Evolutionary conservation across 2,113 vertebrate species (phyloP).

Genomic region (Ceyx melanurus): DNA sequence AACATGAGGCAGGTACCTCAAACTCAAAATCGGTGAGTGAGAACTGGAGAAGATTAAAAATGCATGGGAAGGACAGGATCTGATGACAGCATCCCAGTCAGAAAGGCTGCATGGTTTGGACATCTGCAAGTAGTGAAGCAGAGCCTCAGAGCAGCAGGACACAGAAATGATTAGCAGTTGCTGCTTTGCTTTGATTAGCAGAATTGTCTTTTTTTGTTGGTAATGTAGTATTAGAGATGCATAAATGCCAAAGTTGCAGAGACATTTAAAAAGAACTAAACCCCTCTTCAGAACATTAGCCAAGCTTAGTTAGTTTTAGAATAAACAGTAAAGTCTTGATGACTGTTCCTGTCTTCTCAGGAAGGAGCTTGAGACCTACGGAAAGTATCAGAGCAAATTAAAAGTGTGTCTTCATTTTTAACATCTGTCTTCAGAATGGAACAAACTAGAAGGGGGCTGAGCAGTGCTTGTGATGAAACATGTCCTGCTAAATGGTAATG

Average conservation of each 20-base stretch:
- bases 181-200: neutral
- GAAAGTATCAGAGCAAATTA: constrained; percentile 17
- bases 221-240: neutral
- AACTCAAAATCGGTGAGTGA: neutral
- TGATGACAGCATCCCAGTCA: neutral
- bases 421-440: constrained; percentile 54
- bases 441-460: neutral
- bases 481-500: constrained; percentile 31
- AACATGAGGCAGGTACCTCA: neutral
- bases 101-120: neutral
- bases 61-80: neutral
- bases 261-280: neutral
- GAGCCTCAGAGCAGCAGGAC: neutral
- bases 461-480: constrained; percentile 45
- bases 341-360: constrained; percentile 3
- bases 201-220: neutral
- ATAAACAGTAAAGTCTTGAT: neutral
- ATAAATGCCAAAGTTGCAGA: neutral
- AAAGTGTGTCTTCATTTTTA: constrained; percentile 61
- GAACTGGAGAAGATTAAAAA: neutral
- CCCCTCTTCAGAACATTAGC: neutral
- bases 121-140: neutral
- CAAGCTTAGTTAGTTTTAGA: constrained; percentile 17
- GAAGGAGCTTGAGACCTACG: neutral
- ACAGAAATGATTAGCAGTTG: neutral